Conservation (phyloP, 2,797 vertebrate species). For the Argentina silus region DNA sequence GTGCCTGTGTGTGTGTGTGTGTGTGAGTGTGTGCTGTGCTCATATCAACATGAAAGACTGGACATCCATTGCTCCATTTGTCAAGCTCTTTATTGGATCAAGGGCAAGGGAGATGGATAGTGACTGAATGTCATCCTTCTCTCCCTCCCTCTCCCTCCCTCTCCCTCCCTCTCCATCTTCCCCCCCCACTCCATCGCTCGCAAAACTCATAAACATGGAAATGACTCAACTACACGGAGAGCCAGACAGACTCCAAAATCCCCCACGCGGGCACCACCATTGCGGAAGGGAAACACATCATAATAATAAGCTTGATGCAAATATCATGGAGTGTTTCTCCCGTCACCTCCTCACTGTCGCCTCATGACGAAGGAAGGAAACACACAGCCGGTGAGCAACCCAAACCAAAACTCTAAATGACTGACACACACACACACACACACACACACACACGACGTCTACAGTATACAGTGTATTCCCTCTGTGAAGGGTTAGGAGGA, state of each 20-base stretch:
- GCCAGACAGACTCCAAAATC: conserved; percentile 1
- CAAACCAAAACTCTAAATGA: background rate
- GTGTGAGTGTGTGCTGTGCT: background rate
- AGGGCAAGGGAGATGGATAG: conserved; percentile 5
- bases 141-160: background rate
- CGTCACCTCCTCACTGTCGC: background rate
- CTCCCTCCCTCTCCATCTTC: background rate
- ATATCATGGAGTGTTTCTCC: no score
- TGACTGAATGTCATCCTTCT: background rate
- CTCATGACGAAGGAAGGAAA: background rate
- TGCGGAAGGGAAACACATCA: no score
- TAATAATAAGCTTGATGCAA: no score
- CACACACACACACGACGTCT: background rate
- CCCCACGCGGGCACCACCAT: background rate
- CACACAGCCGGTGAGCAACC: background rate
- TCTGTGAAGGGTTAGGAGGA: background rate
- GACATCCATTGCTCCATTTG: background rate
- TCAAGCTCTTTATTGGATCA: conserved; percentile 11
- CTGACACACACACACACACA: background rate
- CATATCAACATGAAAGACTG: background rate
- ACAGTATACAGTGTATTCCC: background rate
- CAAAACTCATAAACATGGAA: conserved; percentile 1
- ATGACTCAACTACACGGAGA: background rate
- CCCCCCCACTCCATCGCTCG: background rate
- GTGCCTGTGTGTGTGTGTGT: background rate